Base-by-base conservation (phyloP, 2,888 invertebrate species). In the Tachina grossa region DNA sequence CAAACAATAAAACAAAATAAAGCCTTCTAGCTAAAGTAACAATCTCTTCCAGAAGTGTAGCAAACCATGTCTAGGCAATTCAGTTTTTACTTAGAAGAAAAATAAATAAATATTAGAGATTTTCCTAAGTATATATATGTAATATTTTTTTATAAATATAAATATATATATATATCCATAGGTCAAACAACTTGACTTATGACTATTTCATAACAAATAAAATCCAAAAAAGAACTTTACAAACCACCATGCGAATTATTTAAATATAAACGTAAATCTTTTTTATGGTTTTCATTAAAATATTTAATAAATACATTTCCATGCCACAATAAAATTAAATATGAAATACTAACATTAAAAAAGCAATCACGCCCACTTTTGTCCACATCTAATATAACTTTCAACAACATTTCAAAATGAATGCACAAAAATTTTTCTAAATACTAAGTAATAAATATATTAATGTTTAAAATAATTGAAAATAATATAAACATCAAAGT, bases 331-430 rank as follows among this genome's bases (percentile, higher is more conserved):
- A 13, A n/a, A 45, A 3, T 61, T 53, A 55, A 79, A 69, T 45
- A 31, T 22, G 8, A 41, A 68, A 77, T 65, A 45, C 14, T 16
- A 22, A 53, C 57, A 61, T 1, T 11, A 19, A 53, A 9, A 57
- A 41, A 19, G 66, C 39, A 22, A 68, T 53, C 75, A 68, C 81
- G 41, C 68, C 81, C 75, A 81, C 74, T 68, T 74, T 61, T 68
- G 10, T n/a, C 43, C 45, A 11, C 31, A 66, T 66, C 55, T 55
- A 55, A 65, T 57, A 72, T 41, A 16, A 72, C 79, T 79, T 72
- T 61, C 43, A 81, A 55, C 39, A 68, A 43, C 59, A 68, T 75
- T 61, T 45, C 39, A 39, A 14, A 39, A 79, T 53, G 55, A 66
- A 68, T 41, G 16, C 51, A 75, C 68, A 53, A 49, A n/a, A 49